These are phyloP conservation scores for Colistium nudipinnis DNA, from an alignment of 2,113 vertebrate genomes.

Conservation along the genomic window DNA sequence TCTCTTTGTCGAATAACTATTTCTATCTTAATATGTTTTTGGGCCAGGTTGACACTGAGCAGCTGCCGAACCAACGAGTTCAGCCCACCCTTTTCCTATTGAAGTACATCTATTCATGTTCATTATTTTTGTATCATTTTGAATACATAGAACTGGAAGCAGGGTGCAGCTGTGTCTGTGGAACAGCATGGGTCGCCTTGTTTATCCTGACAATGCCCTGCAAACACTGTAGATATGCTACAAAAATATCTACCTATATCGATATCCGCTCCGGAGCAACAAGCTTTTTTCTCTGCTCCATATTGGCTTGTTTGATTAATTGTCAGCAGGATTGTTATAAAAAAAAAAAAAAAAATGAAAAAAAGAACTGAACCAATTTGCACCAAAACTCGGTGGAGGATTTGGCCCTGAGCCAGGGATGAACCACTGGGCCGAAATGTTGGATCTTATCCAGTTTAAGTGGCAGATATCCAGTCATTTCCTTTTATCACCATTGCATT, in stretches of 20 bases:
- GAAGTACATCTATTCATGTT: too few relatives aligned
- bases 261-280: too few relatives aligned
- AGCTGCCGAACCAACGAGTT: too few relatives aligned
- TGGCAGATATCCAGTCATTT: neutral
- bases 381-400: neutral
- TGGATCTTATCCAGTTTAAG: neutral
- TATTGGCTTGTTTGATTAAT: neutral
- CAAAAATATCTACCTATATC: neutral
- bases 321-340: neutral
- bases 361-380: neutral
- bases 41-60: too few relatives aligned
- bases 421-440: neutral
- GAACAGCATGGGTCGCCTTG: neutral
- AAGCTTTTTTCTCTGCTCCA: too few relatives aligned
- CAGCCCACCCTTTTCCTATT: too few relatives aligned
- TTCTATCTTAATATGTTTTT: too few relatives aligned
- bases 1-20: too few relatives aligned
- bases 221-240: neutral
- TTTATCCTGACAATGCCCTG: conserved; percentile 9
- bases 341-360: neutral
- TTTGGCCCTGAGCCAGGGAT: neutral
- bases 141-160: too few relatives aligned
- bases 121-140: too few relatives aligned
- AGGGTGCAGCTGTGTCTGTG: too few relatives aligned
- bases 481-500: neutral